Percentiles rank a stretch among this genome's conserved stretches.
Conservation (phyloP, 1,140 invertebrate species). For the Dendrolimus kikuchii region DNA sequence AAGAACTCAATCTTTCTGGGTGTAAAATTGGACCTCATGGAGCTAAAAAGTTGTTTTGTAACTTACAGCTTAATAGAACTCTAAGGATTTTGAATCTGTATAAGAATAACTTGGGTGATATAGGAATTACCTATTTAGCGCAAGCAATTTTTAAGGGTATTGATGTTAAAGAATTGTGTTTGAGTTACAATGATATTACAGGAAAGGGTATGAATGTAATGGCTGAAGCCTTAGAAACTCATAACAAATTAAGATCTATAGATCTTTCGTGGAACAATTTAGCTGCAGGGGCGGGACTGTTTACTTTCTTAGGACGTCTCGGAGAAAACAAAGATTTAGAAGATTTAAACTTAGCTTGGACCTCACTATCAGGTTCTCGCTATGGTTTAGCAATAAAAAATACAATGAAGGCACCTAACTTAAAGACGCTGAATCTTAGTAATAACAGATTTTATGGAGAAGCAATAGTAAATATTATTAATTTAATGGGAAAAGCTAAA, state of each 20-base stretch:
- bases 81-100: conserved; percentile 50
- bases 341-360: conserved; percentile 50
- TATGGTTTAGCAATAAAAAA: conserved; percentile 31
- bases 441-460: conserved; percentile 40
- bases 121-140: conserved; percentile 41
- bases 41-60: conserved; percentile 35
- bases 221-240: conserved; percentile 49
- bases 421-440: conserved; percentile 37
- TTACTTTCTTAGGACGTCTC: conserved; percentile 24
- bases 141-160: conserved; percentile 40
- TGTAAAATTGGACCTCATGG: conserved; percentile 62
- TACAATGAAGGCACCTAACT: conserved; percentile 24
- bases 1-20: conserved; percentile 55
- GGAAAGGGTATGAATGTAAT: conserved; percentile 40
- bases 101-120: conserved; percentile 54
- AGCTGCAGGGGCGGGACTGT: conserved; percentile 25
- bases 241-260: conserved; percentile 54
- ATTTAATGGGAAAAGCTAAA: conserved; percentile 32
- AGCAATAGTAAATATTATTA: conserved; percentile 25
- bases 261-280: conserved; percentile 69
- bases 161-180: conserved; percentile 41
- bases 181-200: conserved; percentile 60
- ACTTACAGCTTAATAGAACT: conserved; percentile 33
- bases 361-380: conserved; percentile 26
- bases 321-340: conserved; percentile 30